phyloP scores from a whole-genome alignment of 2,888 invertebrate genomes.

The Drosophila meridiana region DNA sequence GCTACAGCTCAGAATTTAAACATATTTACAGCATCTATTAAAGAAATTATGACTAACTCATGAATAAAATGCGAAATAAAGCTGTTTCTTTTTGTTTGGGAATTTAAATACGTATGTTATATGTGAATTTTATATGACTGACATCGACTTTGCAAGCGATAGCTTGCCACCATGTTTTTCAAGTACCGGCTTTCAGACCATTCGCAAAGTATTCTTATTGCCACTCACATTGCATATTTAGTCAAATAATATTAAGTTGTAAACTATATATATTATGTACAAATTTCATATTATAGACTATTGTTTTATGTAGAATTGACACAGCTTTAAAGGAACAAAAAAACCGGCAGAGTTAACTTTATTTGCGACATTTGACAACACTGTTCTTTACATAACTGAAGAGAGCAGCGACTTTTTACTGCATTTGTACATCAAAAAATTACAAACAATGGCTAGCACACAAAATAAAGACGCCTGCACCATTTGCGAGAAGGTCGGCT shows the following conservation, averaged over 20 bases:
- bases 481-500: constrained; percentile 82
- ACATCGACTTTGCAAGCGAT: background rate
- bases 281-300: background rate
- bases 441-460: constrained; percentile 71
- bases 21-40: background rate
- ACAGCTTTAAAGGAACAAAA: background rate
- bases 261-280: background rate
- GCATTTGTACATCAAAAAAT: constrained; percentile 51
- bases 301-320: background rate
- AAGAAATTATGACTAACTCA: background rate
- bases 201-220: constrained; percentile 1
- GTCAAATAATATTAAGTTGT: constrained; percentile 9
- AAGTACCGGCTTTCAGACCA: constrained; percentile 35
- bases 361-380: constrained; percentile 46
- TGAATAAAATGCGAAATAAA: background rate
- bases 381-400: constrained; percentile 69
- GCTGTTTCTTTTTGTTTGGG: background rate
- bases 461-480: constrained; percentile 73
- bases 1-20: constrained; percentile 9
- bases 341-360: constrained; percentile 38
- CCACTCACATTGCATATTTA: constrained; percentile 21
- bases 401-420: constrained; percentile 48
- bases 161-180: constrained; percentile 48
- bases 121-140: no score
- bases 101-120: background rate